These are phyloP conservation scores for Fregetta grallaria DNA, from an alignment of 2,113 vertebrate species.

Conservation along the genomic window DNA sequence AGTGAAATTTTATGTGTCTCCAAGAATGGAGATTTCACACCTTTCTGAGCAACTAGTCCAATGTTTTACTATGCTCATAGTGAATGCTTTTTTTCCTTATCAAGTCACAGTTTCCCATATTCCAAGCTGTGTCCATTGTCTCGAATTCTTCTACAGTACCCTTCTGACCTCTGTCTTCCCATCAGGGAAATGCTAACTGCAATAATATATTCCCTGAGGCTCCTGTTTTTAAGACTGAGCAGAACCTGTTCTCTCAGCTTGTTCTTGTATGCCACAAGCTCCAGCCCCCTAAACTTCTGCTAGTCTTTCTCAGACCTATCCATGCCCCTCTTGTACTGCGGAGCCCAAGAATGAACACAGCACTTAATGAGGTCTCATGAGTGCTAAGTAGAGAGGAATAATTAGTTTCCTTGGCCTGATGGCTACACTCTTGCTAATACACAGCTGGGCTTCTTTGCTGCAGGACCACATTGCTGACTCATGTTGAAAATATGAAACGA, in stretches of 20 bases:
- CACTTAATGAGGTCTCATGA: background rate
- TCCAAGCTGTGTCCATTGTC: background rate
- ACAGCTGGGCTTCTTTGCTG: background rate
- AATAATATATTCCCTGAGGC: background rate
- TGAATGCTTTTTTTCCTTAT: background rate
- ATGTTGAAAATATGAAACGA: background rate
- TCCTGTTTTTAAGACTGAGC: background rate
- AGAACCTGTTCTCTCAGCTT: background rate
- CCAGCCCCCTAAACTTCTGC: background rate
- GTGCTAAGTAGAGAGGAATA: background rate
- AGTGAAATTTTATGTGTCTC: background rate
- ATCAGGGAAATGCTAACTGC: background rate
- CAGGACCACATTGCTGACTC: background rate
- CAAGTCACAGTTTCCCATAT: background rate
- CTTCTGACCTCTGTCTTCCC: background rate
- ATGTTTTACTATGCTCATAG: background rate
- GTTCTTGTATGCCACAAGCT: background rate
- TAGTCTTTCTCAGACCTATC: background rate
- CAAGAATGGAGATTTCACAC: background rate
- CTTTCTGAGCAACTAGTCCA: background rate
- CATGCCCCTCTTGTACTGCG: accelerated
- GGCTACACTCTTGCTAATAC: background rate
- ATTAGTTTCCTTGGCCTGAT: background rate
- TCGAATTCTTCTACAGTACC: background rate
- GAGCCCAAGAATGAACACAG: background rate